Percentiles rank a stretch among this genome's conserved stretches.
Conservation (phyloP, 1,140 invertebrate species). For the Hestina assimilis region DNA sequence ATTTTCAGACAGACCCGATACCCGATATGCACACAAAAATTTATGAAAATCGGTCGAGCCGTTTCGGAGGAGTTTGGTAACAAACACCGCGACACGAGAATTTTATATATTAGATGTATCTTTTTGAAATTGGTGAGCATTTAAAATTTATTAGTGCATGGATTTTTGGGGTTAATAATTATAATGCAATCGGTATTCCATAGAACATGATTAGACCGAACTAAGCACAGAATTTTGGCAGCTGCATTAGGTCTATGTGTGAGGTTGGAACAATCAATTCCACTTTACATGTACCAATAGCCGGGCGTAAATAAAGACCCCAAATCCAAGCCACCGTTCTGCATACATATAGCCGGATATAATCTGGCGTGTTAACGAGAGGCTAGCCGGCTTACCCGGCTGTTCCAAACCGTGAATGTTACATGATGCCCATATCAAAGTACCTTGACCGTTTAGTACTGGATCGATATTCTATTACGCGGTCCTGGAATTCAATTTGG, state of each 20-base stretch:
- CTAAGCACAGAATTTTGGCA: not conserved
- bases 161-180: no score
- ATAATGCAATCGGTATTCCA: no score
- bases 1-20: no score
- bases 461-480: constrained; percentile 14
- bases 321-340: not conserved
- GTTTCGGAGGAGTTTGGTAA: no score
- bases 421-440: constrained; percentile 3
- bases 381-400: constrained; percentile 13
- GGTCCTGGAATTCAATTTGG: not conserved
- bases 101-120: no score
- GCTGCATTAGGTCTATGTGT: not conserved
- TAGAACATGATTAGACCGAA: no score
- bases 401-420: constrained; percentile 4
- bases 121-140: no score
- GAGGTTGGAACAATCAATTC: not conserved
- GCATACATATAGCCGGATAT: constrained; percentile 11
- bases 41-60: no score
- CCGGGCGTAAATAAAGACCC: constrained; percentile 5
- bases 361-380: constrained; percentile 17
- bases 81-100: no score
- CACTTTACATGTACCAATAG: constrained; percentile 1
- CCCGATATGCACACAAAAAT: no score
- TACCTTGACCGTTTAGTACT: constrained; percentile 8
- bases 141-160: no score